Base-by-base conservation (phyloP, 2,113 vertebrate genomes). In the Pithys albifrons region DNA sequence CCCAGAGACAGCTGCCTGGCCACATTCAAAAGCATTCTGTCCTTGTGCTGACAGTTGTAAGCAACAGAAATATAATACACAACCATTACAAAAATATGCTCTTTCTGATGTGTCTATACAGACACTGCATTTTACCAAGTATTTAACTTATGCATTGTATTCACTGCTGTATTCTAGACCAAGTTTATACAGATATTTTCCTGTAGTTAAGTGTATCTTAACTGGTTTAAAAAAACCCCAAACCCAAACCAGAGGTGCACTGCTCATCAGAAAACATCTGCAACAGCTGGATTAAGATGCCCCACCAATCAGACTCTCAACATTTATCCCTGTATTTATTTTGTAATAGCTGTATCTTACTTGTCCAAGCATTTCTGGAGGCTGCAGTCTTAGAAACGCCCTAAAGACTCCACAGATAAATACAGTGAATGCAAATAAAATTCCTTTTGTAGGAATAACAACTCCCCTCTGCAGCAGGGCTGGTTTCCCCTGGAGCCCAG, bases 1-100 rank as follows among this genome's bases (percentile, higher is more conserved):
- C 74, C 45, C 87, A 89, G 80, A 76, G 94, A 84, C 95, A 93
- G 89, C 95, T 95, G 91, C 95, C 94, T 80, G 91, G 78, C 85
- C 96, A 79, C 84, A 88, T 92, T 66, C 89, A 74, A 86, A 64
- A 59, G 78, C 12, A 81, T 49, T 79, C 96, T 81, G 94, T 71
- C 95, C 86, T 95, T 96, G 91, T 45, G 91, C 37, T 82, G 90
- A 87, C 91, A 92, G 91, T 84, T 89, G 80, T 71, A 95, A 93
- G 94, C 85, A 94, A 75, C 55, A 92, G 69, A 77, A 85, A 88
- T 79, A 59, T 65, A 67, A 88, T 70, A 83, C 81, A 88, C 87
- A 80, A 43, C 55, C 67, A 2, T 65, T 55, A 85, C 48, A 61
- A 57, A 95, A 92, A 81, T 12, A 33, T 23, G 7, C 82, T n/a